Evolutionary conservation across 2,113 vertebrate species (phyloP).

Genomic region (Cervus canadensis): DNA sequence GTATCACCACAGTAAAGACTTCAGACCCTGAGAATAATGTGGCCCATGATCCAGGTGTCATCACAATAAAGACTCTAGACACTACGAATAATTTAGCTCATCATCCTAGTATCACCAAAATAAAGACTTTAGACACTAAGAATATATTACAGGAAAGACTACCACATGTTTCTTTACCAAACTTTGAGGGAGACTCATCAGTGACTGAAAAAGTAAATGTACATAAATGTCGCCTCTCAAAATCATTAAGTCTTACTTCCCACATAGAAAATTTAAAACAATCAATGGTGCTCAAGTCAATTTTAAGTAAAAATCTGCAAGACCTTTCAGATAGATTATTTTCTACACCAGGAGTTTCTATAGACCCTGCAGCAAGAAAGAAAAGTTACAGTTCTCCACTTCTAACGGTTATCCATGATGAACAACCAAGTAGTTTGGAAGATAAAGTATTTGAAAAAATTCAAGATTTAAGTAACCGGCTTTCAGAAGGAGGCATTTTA

Average conservation of each 20-base stretch:
- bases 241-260: conserved; percentile 30
- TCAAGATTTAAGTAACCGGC: conserved; percentile 18
- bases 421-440: not conserved
- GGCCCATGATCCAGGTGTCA: not conserved
- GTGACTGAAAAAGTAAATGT: not conserved
- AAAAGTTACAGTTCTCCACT: not conserved
- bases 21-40: not conserved
- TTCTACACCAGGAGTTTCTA: not conserved
- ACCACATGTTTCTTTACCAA: not conserved
- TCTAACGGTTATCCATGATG: not conserved
- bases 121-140: conserved; percentile 1
- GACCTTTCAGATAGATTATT: conserved; percentile 56
- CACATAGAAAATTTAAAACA: conserved; percentile 59
- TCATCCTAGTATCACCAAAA: not conserved
- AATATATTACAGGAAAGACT: conserved; percentile 31
- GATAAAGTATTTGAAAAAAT: not conserved
- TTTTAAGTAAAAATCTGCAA: conserved; percentile 70
- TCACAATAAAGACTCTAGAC: not conserved
- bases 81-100: not conserved
- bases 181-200: not conserved
- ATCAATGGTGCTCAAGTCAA: conserved; percentile 43
- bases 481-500: conserved; percentile 25
- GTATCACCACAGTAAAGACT: not conserved
- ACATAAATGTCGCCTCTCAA: not conserved
- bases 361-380: not conserved